Conservation (phyloP, 2,888 invertebrate genomes). For the Cerastoderma edule region DNA sequence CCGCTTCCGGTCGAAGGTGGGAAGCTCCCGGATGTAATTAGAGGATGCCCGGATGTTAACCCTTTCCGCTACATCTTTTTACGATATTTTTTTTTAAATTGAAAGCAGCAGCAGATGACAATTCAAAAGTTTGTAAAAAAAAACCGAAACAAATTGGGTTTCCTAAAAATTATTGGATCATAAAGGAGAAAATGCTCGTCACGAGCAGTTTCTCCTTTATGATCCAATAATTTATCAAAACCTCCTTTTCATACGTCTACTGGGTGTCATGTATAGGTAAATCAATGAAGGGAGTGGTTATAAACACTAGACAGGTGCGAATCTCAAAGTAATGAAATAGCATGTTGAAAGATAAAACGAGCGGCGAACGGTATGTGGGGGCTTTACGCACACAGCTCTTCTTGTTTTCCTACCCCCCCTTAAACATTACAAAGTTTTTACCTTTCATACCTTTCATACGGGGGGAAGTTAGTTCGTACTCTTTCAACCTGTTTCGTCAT, state of each 20-base stretch:
- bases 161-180: background rate
- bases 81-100: background rate
- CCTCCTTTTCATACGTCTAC: too few species aligned
- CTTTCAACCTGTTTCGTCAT: too few species aligned
- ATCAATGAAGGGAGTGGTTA: too few species aligned
- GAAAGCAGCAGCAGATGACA: too few species aligned
- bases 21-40: conserved; percentile 54
- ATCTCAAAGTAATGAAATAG: conserved; percentile 34
- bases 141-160: too few species aligned
- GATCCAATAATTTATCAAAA: too few species aligned
- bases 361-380: conserved; percentile 50
- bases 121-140: too few species aligned
- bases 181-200: background rate
- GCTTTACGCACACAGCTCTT: conserved; percentile 19
- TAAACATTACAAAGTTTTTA: too few species aligned
- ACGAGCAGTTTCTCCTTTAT: background rate
- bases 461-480: too few species aligned
- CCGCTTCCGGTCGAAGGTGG: conserved; percentile 56
- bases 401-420: too few species aligned
- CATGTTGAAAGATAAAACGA: conserved; percentile 31
- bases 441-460: too few species aligned
- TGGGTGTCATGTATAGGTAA: too few species aligned
- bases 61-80: conserved; percentile 9
- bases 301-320: conserved; percentile 50
- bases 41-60: conserved; percentile 53